phyloP scores from a whole-genome alignment of 2,888 invertebrate species.

The Tanypteryx hageni region DNA sequence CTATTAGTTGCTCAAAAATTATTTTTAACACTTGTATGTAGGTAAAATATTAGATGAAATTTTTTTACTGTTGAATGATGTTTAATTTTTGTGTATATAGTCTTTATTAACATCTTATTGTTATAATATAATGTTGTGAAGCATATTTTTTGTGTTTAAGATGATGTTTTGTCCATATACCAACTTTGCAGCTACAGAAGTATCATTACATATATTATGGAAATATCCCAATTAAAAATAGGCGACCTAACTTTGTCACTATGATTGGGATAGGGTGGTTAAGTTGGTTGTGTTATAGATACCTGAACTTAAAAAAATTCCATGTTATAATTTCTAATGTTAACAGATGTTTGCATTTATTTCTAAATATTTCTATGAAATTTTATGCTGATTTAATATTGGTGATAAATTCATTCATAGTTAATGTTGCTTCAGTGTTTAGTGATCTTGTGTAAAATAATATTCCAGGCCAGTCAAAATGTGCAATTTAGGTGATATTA shows the following conservation, averaged over 20 bases:
- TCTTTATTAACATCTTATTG: slow-evolving; percentile 18
- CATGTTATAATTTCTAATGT: background rate
- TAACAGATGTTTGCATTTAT: background rate
- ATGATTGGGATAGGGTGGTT: background rate
- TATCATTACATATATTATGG: background rate
- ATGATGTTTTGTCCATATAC: background rate
- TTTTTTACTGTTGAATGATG: background rate
- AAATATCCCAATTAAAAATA: slow-evolving; percentile 10
- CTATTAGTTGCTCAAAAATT: slow-evolving; percentile 52
- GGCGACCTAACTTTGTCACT: background rate
- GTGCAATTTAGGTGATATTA: slow-evolving; percentile 37
- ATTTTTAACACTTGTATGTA: slow-evolving; percentile 7
- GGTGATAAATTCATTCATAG: slow-evolving; percentile 16
- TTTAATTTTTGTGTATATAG: slow-evolving; percentile 27
- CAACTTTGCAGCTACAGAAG: slow-evolving; percentile 16
- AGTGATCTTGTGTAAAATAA: background rate
- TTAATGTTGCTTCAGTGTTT: background rate
- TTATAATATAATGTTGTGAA: slow-evolving; percentile 6
- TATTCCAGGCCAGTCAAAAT: slow-evolving; percentile 40
- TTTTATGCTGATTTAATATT: background rate
- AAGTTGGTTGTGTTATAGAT: slow-evolving; percentile 50
- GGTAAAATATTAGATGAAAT: background rate
- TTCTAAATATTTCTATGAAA: slow-evolving; percentile 2
- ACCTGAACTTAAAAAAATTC: slow-evolving; percentile 29
- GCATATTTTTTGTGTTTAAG: slow-evolving; percentile 15